Evolutionary conservation across 2,888 invertebrate species (phyloP).

Genomic region (Diaphora mendica): DNA sequence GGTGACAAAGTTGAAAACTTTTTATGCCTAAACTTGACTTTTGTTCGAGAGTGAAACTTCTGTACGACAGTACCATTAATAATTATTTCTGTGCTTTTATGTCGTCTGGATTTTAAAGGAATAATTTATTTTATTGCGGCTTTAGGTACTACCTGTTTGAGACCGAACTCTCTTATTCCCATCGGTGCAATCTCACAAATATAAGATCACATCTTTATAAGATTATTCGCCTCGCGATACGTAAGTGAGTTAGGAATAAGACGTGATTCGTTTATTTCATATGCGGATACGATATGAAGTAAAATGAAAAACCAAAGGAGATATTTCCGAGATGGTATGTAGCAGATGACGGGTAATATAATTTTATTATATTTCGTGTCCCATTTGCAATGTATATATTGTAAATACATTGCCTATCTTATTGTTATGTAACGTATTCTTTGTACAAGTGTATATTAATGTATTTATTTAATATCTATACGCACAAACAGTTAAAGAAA

Average conservation of each 20-base stretch:
- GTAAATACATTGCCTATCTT: not conserved
- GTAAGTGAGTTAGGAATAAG: slow-evolving; percentile 27
- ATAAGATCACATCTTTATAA: slow-evolving; percentile 25
- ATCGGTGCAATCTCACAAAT: slow-evolving; percentile 17
- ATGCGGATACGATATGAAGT: slow-evolving; percentile 2
- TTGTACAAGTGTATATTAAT: too few species aligned
- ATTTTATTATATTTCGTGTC: not conserved
- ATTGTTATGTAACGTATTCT: too few species aligned
- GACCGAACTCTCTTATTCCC: slow-evolving; percentile 19
- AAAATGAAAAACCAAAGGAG: slow-evolving; percentile 12
- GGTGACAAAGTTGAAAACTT: too few species aligned
- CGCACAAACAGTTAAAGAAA: too few species aligned
- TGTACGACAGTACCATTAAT: too few species aligned
- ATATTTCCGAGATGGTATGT: slow-evolving; percentile 7
- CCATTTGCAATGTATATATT: not conserved
- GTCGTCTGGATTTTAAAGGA: not conserved
- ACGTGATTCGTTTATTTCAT: slow-evolving; percentile 32
- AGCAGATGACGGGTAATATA: slow-evolving; percentile 3
- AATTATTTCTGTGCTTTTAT: too few species aligned
- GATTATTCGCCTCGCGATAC: slow-evolving; percentile 24
- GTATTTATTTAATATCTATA: too few species aligned
- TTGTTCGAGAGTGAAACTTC: too few species aligned
- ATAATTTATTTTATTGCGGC: not conserved
- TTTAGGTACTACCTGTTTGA: slow-evolving; percentile 20
- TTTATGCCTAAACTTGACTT: too few species aligned